Conservation (phyloP, 2,797 vertebrate genomes). For the Alcedo atthis region DNA sequence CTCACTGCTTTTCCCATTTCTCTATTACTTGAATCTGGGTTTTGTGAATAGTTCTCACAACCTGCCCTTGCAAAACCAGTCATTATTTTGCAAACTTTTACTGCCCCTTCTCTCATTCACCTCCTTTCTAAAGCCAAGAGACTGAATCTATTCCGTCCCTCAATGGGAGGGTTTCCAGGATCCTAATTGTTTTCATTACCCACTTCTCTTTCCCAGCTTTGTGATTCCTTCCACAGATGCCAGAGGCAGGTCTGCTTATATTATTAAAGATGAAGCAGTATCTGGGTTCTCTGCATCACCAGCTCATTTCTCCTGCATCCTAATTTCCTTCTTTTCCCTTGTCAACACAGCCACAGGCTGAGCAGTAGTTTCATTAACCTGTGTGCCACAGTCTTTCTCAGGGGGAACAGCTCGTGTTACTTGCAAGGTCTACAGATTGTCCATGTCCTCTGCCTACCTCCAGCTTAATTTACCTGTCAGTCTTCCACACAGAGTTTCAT, state of each 20-base stretch:
- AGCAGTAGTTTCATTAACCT: constrained; percentile 41
- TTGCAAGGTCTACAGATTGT: not conserved
- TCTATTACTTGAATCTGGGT: not conserved
- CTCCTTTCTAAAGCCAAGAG: not conserved
- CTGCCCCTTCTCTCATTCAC: not conserved
- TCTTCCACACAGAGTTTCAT: not conserved
- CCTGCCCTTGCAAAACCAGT: not conserved
- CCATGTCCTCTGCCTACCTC: not conserved
- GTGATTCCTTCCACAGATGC: constrained; percentile 43
- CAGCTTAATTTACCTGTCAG: not conserved
- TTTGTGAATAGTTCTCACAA: constrained; percentile 20
- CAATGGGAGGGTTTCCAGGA: constrained; percentile 7
- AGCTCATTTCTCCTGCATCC: constrained; percentile 13
- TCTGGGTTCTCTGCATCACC: not conserved
- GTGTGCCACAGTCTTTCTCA: not conserved
- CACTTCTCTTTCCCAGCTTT: constrained; percentile 36
- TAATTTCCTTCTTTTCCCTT: constrained; percentile 31
- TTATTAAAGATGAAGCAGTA: constrained; percentile 40
- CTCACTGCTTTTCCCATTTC: not conserved
- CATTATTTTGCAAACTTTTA: constrained; percentile 11
- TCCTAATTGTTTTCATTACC: constrained; percentile 34
- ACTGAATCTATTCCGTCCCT: not conserved
- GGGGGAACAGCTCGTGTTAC: not conserved
- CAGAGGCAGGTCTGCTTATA: constrained; percentile 19
- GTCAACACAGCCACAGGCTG: not conserved